phyloP scores from a whole-genome alignment of 2,888 invertebrate genomes.

The Acheta domesticus region DNA sequence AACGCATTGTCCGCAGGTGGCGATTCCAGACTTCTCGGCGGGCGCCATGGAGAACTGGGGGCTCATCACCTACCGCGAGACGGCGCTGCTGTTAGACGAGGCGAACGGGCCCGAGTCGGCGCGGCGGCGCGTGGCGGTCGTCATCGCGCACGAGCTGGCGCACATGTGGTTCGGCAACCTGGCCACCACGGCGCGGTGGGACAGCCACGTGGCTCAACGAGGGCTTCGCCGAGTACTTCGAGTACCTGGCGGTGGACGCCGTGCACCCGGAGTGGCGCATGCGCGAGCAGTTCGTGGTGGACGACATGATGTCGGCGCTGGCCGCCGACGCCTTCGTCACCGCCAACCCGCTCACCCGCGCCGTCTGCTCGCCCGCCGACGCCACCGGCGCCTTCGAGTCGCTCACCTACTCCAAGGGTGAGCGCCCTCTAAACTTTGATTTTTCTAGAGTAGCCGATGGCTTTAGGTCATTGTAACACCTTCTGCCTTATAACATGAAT shows the following conservation, averaged over 20 bases:
- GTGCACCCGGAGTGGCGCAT: constrained; percentile 55
- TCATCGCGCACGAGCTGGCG: constrained; percentile 55
- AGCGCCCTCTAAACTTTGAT: constrained; percentile 28
- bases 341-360: constrained; percentile 59
- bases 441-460: too few species aligned
- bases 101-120: constrained; percentile 51
- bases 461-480: too few species aligned
- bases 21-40: constrained; percentile 76
- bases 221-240: constrained; percentile 56
- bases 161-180: constrained; percentile 55
- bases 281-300: constrained; percentile 56
- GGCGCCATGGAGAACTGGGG: constrained; percentile 95
- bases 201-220: constrained; percentile 50
- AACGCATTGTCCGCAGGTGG: constrained; percentile 55
- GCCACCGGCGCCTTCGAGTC: constrained; percentile 62
- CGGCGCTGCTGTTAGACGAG: constrained; percentile 53
- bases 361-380: constrained; percentile 56
- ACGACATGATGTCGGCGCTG: constrained; percentile 37
- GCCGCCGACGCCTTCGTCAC: constrained; percentile 41
- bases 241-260: constrained; percentile 43
- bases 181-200: constrained; percentile 48
- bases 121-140: constrained; percentile 42
- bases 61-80: constrained; percentile 73
- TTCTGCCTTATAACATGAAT: too few species aligned
- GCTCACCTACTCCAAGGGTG: constrained; percentile 68